A percentile compares a stretch with the other conserved stretches of the same genome.
phyloP scores from a whole-genome alignment of 2,888 invertebrate species.

The Brenthis ino region DNA sequence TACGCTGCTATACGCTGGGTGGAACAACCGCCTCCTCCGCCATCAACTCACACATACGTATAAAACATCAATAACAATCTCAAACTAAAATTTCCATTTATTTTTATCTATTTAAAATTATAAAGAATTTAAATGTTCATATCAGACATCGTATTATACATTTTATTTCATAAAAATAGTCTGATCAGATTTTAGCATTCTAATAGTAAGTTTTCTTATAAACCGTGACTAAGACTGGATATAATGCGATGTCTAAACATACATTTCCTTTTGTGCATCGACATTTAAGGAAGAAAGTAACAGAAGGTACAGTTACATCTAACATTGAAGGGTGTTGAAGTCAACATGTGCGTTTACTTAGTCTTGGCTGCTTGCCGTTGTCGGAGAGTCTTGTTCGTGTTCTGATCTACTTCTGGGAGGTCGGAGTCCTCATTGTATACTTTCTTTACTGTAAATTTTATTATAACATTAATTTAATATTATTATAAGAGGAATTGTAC shows the following conservation, averaged over 20 bases:
- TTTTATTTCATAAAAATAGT: no score
- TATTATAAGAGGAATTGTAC: no score
- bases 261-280: conserved; percentile 35
- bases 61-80: conserved; percentile 36
- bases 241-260: conserved; percentile 17
- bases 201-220: no score
- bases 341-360: conserved; percentile 68
- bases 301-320: conserved; percentile 25
- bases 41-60: conserved; percentile 43
- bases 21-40: conserved; percentile 40
- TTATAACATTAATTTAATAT: conserved; percentile 34
- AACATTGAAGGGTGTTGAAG: conserved; percentile 51
- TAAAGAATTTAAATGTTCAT: conserved; percentile 3
- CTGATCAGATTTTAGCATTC: no score
- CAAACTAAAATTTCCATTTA: conserved; percentile 37
- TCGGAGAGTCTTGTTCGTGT: conserved; percentile 88
- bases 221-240: neutral
- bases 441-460: conserved; percentile 83
- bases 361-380: conserved; percentile 83
- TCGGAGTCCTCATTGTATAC: conserved; percentile 89
- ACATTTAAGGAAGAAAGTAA: conserved; percentile 32
- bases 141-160: conserved; percentile 16
- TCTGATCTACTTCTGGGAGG: conserved; percentile 96
- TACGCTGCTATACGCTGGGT: conserved; percentile 54
- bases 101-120: conserved; percentile 9